Percentiles rank a stretch among this genome's conserved stretches.
Evolutionary conservation across 2,797 vertebrate species (phyloP).

Genomic region (Spizella passerina): DNA sequence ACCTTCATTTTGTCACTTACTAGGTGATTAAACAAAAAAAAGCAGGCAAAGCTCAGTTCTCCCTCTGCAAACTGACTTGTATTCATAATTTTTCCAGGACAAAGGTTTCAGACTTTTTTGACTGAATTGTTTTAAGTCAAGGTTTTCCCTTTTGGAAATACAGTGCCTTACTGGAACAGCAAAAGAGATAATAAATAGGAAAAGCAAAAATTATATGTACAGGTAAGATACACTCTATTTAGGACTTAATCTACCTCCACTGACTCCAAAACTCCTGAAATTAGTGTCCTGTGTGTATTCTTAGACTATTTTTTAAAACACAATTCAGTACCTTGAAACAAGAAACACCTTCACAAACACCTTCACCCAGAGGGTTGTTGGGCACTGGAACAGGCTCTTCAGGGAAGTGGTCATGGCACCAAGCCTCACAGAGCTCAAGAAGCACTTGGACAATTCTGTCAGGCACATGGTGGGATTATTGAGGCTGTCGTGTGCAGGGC

Average conservation of each 20-base stretch:
- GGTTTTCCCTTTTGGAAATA: not conserved
- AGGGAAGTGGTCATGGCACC: not conserved
- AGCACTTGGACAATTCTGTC: not conserved
- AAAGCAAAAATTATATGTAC: not conserved
- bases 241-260: not conserved
- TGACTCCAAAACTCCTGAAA: not conserved
- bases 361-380: rapidly evolving
- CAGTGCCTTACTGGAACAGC: not conserved
- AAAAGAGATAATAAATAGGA: not conserved
- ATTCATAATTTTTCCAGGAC: not conserved
- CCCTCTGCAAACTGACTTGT: not conserved
- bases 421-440: not conserved
- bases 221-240: not conserved
- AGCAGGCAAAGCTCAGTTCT: not conserved
- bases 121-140: not conserved
- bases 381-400: not conserved
- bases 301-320: not conserved
- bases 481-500: not conserved
- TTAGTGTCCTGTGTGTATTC: not conserved
- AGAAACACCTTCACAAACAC: not conserved
- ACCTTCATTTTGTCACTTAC: not conserved
- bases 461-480: not conserved
- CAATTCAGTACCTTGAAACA: not conserved
- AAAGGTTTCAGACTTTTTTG: not conserved
- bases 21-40: not conserved